Percentiles rank a stretch among this genome's conserved stretches.
These are phyloP conservation scores for Piaya cayana DNA, from an alignment of 2,113 vertebrate genomes.

Conservation along the genomic window DNA sequence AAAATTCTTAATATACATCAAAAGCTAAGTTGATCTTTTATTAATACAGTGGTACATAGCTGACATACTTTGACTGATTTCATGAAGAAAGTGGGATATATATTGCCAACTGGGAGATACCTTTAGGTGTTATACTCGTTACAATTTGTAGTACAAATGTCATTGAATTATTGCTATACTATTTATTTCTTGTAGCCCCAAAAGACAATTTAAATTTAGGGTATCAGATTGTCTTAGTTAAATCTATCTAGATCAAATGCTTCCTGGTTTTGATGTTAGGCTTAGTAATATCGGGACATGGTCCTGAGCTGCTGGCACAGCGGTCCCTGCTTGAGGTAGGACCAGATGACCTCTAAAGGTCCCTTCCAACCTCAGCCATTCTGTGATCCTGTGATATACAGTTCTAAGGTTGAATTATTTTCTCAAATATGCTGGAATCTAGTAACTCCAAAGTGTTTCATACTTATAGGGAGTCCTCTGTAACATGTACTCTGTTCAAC, in stretches of 20 bases:
- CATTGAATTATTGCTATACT: not conserved
- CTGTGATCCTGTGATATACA: not conserved
- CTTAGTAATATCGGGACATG: not conserved
- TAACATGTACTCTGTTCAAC: constrained; percentile 28
- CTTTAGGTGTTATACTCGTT: not conserved
- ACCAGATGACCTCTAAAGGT: not conserved
- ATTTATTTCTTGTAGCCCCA: not conserved
- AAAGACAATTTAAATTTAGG: not conserved
- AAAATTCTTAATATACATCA: not conserved
- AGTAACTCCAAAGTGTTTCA: not conserved
- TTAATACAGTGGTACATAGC: not conserved
- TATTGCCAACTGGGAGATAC: not conserved
- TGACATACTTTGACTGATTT: not conserved
- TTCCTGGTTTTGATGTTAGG: not conserved
- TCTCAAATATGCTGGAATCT: not conserved
- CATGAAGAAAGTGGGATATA: not conserved
- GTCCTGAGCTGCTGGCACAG: not conserved
- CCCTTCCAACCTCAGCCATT: not conserved
- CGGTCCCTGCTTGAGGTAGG: not conserved
- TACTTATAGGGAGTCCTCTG: not conserved
- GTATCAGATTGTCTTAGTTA: not conserved
- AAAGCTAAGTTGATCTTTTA: not conserved
- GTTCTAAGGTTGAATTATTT: not conserved
- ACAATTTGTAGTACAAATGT: not conserved
- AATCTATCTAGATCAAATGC: not conserved